Evolutionary conservation across 2,113 vertebrate genomes (phyloP), one percentile per base, ranked within the genome.

Genomic region (Phaethon lepturus): DNA sequence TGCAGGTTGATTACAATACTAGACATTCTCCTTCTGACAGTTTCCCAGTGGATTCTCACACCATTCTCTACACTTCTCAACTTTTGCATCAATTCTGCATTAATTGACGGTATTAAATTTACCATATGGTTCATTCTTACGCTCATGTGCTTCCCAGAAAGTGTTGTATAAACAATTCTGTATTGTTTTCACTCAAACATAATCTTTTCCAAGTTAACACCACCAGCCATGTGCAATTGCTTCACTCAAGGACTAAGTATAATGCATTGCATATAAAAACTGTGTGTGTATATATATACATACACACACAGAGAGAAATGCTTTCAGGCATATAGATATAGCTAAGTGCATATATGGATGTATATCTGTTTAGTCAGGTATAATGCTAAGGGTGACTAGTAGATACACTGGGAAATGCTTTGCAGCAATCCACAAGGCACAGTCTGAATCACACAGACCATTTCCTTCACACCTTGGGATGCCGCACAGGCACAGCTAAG

Each of bases 281-380:
- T 7, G 38, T 38, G 38, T 38, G 38, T 38, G 38, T 38, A 38
- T 38, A 38, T 38, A 38, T 38, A 20, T 11, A 25, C 2, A 38
- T 11, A 33, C 7, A 80, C 1, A 59, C 0, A 75, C 0, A 29
- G 4, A 62, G 3, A 50, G 17, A 68, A 40, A 31, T 6, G 23
- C 38, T 62, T 77, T 15, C 10, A 58, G 45, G 24, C 12, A 49
- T 3, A 59, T 0, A n/a, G 49, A 29, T 17, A 62, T 0, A 74
- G 40, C 8, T 73, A 69, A 23, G 40, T 9, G 2, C 35, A 56
- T 5, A 60, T 6, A 68, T 1, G 64, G 19, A 28, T 0, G 2
- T 13, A 1, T 14, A 58, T 12, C 26, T 72, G 17, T 22, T 74
- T 33, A 55, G 9, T 64, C 11, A 59, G 10, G 29, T 20, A 26